Percentiles rank a stretch among this genome's conserved stretches.
Conservation (phyloP, 2,797 vertebrate species). For the Garrulus glandarius region DNA sequence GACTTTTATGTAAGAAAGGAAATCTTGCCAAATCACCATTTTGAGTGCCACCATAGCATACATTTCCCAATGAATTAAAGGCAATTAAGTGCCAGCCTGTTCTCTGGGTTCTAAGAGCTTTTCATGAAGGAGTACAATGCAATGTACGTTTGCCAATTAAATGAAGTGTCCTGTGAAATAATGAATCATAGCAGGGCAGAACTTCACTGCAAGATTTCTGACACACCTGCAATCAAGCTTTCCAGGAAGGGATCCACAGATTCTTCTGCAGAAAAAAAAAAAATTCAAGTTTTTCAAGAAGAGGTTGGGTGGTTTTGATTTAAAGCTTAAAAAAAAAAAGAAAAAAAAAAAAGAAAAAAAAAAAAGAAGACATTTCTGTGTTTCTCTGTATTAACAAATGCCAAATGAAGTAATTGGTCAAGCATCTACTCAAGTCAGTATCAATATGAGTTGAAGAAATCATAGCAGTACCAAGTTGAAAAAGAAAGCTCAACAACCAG, state of each 20-base stretch:
- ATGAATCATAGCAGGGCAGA: neutral
- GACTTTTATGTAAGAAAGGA: neutral
- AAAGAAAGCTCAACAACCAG: neutral
- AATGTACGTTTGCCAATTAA: neutral
- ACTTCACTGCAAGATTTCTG: neutral
- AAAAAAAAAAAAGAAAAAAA: no score
- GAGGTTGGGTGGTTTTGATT: fast-evolving
- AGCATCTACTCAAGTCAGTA: neutral
- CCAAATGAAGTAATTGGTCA: neutral
- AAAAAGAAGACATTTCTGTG: neutral
- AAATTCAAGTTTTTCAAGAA: neutral
- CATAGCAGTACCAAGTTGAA: neutral
- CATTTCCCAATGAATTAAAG: neutral
- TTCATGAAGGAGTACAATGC: neutral
- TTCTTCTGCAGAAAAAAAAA: neutral
- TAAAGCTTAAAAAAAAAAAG: neutral
- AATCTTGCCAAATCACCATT: neutral
- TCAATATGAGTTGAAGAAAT: neutral
- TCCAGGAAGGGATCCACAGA: neutral
- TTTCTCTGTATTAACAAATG: neutral
- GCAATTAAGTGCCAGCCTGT: neutral
- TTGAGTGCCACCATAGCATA: neutral
- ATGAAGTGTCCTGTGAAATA: neutral
- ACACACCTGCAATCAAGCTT: neutral
- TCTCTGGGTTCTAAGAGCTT: neutral